A percentile compares a stretch with the other conserved stretches of the same genome.
Evolutionary conservation across 2,113 vertebrate genomes (phyloP).

Genomic region (Otus sunia): DNA sequence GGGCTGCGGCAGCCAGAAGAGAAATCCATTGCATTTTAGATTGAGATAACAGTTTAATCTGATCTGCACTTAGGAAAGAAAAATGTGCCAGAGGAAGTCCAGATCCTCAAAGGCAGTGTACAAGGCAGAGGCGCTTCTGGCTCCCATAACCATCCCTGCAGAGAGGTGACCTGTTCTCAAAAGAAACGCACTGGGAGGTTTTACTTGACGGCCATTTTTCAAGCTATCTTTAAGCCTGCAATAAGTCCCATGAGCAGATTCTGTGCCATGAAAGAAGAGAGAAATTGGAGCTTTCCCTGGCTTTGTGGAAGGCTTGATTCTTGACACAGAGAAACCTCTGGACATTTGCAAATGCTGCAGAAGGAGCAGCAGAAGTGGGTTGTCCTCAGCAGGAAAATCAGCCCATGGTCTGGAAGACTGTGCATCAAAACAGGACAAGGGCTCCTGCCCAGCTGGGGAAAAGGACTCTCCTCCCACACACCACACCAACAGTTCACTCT

Average conservation of each 20-base stretch:
- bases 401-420: not conserved
- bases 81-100: not conserved
- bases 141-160: not conserved
- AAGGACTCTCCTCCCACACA: accelerated
- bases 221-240: not conserved
- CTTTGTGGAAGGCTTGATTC: not conserved
- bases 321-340: not conserved
- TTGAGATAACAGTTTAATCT: not conserved
- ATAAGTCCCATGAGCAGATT: not conserved
- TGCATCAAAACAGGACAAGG: not conserved
- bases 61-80: not conserved
- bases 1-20: not conserved
- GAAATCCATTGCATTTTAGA: not conserved
- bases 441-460: not conserved
- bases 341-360: not conserved
- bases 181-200: not conserved
- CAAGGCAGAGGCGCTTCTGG: accelerated
- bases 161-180: not conserved
- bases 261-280: not conserved
- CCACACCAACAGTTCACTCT: not conserved
- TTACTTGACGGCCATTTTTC: not conserved
- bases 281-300: not conserved
- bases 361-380: not conserved
- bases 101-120: not conserved
- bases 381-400: not conserved